These are phyloP conservation scores for Callipepla squamata DNA, from an alignment of 2,113 vertebrate genomes.

Conservation along the genomic window DNA sequence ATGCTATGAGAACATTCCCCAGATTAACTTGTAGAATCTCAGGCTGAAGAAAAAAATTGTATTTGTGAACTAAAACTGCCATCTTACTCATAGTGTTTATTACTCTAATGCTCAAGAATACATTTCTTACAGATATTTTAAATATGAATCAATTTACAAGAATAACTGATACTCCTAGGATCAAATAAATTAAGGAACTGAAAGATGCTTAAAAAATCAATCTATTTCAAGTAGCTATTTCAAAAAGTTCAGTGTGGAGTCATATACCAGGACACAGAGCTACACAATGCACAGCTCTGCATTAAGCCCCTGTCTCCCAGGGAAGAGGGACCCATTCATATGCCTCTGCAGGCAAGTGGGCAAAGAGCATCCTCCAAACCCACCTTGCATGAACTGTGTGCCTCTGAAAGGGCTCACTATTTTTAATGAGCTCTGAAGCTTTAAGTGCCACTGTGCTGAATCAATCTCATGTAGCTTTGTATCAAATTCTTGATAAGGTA, in stretches of 20 bases:
- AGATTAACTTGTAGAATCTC: not conserved
- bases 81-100: not conserved
- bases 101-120: not conserved
- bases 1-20: not conserved
- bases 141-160: not conserved
- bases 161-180: not conserved
- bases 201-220: constrained; percentile 11
- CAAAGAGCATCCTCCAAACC: not conserved
- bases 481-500: not conserved
- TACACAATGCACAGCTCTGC: not conserved
- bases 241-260: not conserved
- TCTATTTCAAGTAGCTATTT: not conserved
- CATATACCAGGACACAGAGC: fast-evolving
- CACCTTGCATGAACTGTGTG: no score
- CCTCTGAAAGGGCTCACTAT: not conserved
- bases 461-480: not conserved
- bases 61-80: not conserved
- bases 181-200: not conserved
- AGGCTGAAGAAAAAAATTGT: not conserved
- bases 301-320: not conserved
- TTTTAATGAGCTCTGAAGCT: not conserved
- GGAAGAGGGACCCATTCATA: not conserved
- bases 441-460: not conserved
- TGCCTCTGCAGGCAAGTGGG: fast-evolving
- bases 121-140: constrained; percentile 17